Percentiles rank a stretch among this genome's conserved stretches.
Evolutionary conservation across 2,888 invertebrate genomes (phyloP).

Genomic region (Trissolcus japonicus): DNA sequence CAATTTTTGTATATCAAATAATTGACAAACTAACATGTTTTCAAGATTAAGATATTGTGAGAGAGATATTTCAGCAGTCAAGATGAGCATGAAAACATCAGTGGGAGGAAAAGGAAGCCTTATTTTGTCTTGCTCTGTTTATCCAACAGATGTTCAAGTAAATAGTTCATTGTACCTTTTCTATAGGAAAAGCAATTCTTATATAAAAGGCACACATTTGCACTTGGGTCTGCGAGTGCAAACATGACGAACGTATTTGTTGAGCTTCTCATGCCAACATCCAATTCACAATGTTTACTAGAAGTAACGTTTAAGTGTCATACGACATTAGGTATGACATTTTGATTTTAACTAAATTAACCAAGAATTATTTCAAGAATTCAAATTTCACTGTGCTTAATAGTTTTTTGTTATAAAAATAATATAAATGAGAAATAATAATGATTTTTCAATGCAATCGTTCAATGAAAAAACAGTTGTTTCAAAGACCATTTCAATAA

Average conservation of each 20-base stretch:
- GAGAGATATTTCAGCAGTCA: not conserved
- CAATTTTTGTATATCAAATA: not conserved
- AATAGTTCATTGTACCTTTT: slow-evolving; percentile 19
- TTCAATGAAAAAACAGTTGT: too few species aligned
- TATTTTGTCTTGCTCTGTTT: slow-evolving; percentile 17
- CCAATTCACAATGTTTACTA: slow-evolving; percentile 16
- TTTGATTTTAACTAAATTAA: not conserved
- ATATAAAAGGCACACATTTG: slow-evolving; percentile 14
- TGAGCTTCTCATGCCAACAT: slow-evolving; percentile 20
- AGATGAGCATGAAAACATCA: not conserved
- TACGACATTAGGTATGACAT: not conserved
- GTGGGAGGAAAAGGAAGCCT: slow-evolving; percentile 4
- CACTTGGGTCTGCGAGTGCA: slow-evolving; percentile 6
- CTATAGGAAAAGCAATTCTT: slow-evolving; percentile 9
- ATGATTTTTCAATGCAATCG: too few species aligned
- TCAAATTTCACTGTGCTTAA: too few species aligned
- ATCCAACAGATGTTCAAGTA: slow-evolving; percentile 1
- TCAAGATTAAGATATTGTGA: not conserved
- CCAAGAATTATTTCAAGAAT: too few species aligned
- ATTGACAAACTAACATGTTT: not conserved
- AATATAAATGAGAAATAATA: too few species aligned
- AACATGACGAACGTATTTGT: slow-evolving; percentile 18
- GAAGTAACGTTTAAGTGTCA: slow-evolving; percentile 6
- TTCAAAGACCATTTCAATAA: too few species aligned
- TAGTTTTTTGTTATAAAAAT: too few species aligned